Base-by-base conservation (phyloP, 2,113 vertebrate genomes). In the Erinaceus europaeus region DNA sequence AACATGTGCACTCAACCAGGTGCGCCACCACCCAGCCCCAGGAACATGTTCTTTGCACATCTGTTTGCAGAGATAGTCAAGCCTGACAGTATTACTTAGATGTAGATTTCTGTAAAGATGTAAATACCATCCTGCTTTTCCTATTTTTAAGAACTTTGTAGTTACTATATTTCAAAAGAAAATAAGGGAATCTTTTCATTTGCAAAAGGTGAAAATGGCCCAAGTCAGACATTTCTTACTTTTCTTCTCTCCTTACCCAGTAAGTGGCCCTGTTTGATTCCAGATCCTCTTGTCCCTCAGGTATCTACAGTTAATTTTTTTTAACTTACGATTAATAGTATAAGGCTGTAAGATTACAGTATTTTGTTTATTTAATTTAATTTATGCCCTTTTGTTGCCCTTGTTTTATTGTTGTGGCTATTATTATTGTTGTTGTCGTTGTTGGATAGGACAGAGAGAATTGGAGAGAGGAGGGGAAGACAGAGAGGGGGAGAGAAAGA, bases 131-230 rank as follows among this genome's bases (percentile, higher is more conserved):
- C 6, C 40, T 75, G 21, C 14, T 21, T 2, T 10, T 92, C 23
- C 27, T 59, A 10, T 80, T 83, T 91, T 57, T 34, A 88, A 53
- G 42, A 67, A 67, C 11, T 48, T 57, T 75, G 38, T 75, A 79
- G 13, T 78, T 82, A 50, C 9, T 87, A 48, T 38, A 64, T 64
- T 88, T 38, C 53, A 48, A 76, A 88, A 81, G 68, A 79, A 48
- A 79, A 53, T 57, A 62, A 81, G 9, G 29, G 25, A 87, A 25
- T 57, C 18, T 25, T 7, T 44, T 71, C 64, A 73, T 73, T 46
- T 83, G 8, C 77, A 78, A 62, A n/a, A 9, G 48, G 68, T 65
- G 42, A 44, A 84, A 38, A 42, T 75, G n/a, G 44, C 65, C 76
- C 3, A 40, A 59, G 40, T 4, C 27, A 5, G 25, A 79, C 50